Evolutionary conservation across 2,113 vertebrate species (phyloP).

Genomic region (Stegostoma tigrinum): DNA sequence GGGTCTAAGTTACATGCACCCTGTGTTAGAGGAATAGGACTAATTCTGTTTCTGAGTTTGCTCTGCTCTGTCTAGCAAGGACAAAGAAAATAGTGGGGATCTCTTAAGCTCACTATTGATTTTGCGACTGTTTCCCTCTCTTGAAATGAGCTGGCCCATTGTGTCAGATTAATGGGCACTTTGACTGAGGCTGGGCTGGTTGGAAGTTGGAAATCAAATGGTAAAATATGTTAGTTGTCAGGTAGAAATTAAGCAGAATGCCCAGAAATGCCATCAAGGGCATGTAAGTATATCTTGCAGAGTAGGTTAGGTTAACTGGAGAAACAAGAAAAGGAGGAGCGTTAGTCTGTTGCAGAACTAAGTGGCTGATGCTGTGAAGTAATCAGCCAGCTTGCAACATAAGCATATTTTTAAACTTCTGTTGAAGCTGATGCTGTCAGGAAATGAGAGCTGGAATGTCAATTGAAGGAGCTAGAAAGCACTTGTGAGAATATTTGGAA

Average conservation of each 20-base stretch:
- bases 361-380: background rate
- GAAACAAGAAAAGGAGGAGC: background rate
- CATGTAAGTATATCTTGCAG: background rate
- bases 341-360: background rate
- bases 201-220: conserved; percentile 7
- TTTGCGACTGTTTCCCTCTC: background rate
- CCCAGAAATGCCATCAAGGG: background rate
- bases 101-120: conserved; percentile 4
- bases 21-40: background rate
- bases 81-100: background rate
- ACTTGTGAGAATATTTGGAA: background rate
- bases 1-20: background rate
- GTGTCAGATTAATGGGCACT: conserved; percentile 1
- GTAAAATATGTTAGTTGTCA: background rate
- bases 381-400: background rate
- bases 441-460: background rate
- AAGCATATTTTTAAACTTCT: background rate
- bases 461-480: background rate
- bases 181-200: conserved; percentile 1
- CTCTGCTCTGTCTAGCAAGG: background rate
- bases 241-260: background rate
- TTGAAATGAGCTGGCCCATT: background rate
- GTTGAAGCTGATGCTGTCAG: background rate
- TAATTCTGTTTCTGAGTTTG: background rate
- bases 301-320: background rate